Percentiles rank a stretch among this genome's conserved stretches.
These are phyloP conservation scores for Dipodomys merriami DNA, from an alignment of 2,113 vertebrate species.

Conservation along the genomic window DNA sequence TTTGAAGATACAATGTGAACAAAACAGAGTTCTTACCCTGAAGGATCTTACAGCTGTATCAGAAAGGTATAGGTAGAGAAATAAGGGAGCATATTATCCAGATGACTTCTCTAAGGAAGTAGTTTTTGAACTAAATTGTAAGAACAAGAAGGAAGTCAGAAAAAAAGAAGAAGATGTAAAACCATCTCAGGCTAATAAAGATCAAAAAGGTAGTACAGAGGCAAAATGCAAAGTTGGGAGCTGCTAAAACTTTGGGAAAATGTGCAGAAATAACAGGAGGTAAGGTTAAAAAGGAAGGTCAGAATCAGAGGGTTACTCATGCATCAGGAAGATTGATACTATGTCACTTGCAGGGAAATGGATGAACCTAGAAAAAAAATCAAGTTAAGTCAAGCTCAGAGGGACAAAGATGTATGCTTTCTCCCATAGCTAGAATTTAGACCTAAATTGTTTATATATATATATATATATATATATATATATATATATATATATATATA, in stretches of 20 bases:
- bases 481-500: too few relatives aligned
- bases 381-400: too few relatives aligned
- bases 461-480: too few relatives aligned
- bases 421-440: too few relatives aligned
- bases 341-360: too few relatives aligned
- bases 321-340: too few relatives aligned
- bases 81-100: not conserved
- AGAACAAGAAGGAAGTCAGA: not conserved
- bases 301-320: not conserved
- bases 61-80: not conserved
- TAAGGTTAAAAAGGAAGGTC: not conserved
- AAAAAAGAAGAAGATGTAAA: not conserved
- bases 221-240: not conserved
- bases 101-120: not conserved
- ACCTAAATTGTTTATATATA: too few relatives aligned
- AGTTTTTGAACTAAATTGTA: constrained; percentile 18
- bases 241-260: not conserved
- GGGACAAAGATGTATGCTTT: too few relatives aligned
- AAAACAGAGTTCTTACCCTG: not conserved
- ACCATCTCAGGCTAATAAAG: not conserved
- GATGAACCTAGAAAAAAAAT: too few relatives aligned
- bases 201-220: not conserved
- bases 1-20: not conserved
- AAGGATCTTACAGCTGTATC: not conserved
- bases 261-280: not conserved